phyloP scores from a whole-genome alignment of 1,140 invertebrate genomes.

The Apis cerana region DNA sequence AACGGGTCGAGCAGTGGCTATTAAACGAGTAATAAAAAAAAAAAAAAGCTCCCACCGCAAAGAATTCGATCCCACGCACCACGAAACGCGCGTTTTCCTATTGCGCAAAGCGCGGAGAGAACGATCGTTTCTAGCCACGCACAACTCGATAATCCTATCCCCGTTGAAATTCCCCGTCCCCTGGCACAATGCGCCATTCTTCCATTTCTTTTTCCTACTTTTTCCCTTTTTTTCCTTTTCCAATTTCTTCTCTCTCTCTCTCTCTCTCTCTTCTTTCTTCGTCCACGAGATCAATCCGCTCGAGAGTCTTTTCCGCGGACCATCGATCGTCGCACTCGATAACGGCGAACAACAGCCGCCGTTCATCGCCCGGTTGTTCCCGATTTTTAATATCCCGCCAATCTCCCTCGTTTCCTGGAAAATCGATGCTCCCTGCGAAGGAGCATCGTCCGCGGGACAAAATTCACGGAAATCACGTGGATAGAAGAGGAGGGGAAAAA shows the following conservation, averaged over 20 bases:
- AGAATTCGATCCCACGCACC: conserved; percentile 45
- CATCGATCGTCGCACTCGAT: conserved; percentile 17
- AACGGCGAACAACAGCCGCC: neutral
- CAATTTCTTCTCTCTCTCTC: neutral
- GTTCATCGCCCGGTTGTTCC: neutral
- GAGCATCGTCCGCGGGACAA: neutral
- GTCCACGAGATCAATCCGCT: neutral
- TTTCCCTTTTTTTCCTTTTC: neutral
- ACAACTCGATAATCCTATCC: neutral
- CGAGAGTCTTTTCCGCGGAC: neutral
- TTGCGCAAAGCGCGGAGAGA: conserved; percentile 47
- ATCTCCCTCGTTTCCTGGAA: neutral
- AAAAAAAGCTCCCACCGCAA: neutral
- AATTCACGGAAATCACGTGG: neutral
- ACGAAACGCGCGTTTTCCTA: conserved; percentile 50
- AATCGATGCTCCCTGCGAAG: neutral
- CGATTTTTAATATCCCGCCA: conserved; percentile 24
- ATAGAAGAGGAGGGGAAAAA: no score
- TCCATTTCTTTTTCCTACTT: neutral
- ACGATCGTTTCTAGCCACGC: conserved; percentile 23
- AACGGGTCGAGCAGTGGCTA: neutral
- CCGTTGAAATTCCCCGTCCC: neutral
- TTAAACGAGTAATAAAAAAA: conserved; percentile 25
- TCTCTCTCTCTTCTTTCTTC: neutral
- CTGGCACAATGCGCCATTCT: neutral